These are phyloP conservation scores for Cricetomys ansorgei DNA, from an alignment of 2,113 vertebrate genomes.

Conservation along the genomic window DNA sequence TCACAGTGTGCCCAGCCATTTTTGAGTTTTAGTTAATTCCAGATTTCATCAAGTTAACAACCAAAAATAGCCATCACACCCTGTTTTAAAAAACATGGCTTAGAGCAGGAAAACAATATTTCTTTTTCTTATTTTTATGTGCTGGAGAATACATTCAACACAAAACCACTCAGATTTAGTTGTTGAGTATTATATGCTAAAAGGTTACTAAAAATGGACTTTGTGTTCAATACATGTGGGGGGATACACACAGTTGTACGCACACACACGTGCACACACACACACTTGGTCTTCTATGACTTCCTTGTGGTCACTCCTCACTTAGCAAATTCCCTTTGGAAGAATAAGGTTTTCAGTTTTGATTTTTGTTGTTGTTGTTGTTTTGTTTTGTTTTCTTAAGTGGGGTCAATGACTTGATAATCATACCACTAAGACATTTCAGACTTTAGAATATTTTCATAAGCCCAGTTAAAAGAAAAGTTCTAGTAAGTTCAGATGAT, in stretches of 20 bases:
- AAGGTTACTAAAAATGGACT: neutral
- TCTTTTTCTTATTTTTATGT: too few relatives aligned
- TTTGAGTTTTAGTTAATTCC: too few relatives aligned
- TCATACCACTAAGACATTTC: slow-evolving; percentile 24
- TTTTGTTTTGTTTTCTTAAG: neutral
- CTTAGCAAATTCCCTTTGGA: slow-evolving; percentile 3
- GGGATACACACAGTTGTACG: too few relatives aligned
- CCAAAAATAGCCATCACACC: too few relatives aligned
- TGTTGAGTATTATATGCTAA: neutral
- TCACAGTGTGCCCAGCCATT: too few relatives aligned
- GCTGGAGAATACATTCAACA: too few relatives aligned
- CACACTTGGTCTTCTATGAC: neutral
- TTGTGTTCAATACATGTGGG: neutral
- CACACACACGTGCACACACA: neutral
- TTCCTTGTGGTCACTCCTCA: neutral
- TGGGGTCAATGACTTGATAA: neutral
- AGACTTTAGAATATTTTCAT: neutral
- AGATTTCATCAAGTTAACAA: too few relatives aligned
- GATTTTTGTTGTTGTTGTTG: neutral
- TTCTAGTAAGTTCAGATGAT: neutral
- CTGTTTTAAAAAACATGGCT: neutral
- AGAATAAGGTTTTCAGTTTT: neutral
- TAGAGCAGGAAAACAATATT: neutral
- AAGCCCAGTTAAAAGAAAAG: neutral
- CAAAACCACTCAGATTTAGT: neutral